Evolutionary conservation across 2,888 invertebrate genomes (phyloP).

Genomic region (Eupithecia subfuscata): DNA sequence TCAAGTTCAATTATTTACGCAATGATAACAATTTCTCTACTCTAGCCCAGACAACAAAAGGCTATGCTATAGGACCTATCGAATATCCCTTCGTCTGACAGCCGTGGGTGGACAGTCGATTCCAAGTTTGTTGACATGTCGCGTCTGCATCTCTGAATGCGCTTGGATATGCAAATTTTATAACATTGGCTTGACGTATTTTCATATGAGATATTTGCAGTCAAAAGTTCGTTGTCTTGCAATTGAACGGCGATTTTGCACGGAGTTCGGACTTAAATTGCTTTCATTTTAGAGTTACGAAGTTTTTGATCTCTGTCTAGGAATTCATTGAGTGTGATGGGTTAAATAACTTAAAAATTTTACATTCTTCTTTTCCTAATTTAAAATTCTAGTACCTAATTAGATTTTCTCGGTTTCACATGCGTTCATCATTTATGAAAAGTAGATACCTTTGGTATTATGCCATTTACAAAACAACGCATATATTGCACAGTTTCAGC

Average conservation of each 20-base stretch:
- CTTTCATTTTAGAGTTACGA: neutral
- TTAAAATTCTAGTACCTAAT: no score
- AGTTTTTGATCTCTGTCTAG: neutral
- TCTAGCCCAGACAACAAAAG: neutral
- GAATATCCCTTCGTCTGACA: slow-evolving; percentile 23
- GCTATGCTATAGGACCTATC: neutral
- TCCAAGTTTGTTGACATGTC: slow-evolving; percentile 43
- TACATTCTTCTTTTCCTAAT: neutral
- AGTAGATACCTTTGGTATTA: no score
- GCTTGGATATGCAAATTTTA: slow-evolving; percentile 42
- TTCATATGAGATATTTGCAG: slow-evolving; percentile 27
- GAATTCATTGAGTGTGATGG: neutral
- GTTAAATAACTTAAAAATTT: neutral
- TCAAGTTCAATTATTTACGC: neutral
- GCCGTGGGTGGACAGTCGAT: slow-evolving; percentile 39
- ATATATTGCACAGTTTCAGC: no score
- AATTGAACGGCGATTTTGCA: slow-evolving; percentile 26
- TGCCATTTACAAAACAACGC: no score
- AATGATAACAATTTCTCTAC: neutral
- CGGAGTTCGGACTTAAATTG: slow-evolving; percentile 8
- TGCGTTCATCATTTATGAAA: no score
- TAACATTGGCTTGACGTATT: slow-evolving; percentile 35
- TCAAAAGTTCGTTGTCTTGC: slow-evolving; percentile 35
- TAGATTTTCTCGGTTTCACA: no score
- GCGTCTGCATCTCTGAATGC: slow-evolving; percentile 38